A percentile compares a stretch with the other conserved stretches of the same genome.
phyloP scores from a whole-genome alignment of 2,888 invertebrate genomes.

The Malacosoma neustria region DNA sequence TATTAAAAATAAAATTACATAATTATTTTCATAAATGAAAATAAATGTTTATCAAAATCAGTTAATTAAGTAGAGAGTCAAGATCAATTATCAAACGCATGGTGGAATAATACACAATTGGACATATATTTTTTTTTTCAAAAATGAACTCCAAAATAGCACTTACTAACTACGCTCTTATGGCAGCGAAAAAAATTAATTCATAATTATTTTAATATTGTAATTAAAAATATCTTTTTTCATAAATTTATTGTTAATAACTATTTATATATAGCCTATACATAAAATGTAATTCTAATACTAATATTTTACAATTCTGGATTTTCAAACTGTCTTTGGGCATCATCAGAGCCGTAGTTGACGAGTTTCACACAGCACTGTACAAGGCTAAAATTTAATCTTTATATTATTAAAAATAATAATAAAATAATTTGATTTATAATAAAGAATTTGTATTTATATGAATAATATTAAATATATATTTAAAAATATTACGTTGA shows the following conservation, averaged over 20 bases:
- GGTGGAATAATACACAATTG: slow-evolving; percentile 1
- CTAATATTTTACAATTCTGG: slow-evolving; percentile 58
- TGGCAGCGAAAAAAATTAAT: slow-evolving; percentile 50
- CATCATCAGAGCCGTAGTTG: not conserved
- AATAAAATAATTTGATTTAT: too few relatives aligned
- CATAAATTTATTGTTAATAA: slow-evolving; percentile 37
- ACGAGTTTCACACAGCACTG: too few relatives aligned
- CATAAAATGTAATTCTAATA: slow-evolving; percentile 26
- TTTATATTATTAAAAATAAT: too few relatives aligned
- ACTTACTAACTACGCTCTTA: slow-evolving; percentile 41
- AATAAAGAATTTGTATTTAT: too few relatives aligned
- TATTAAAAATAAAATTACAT: too few relatives aligned
- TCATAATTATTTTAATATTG: slow-evolving; percentile 10
- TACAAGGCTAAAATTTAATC: too few relatives aligned
- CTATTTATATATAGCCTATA: slow-evolving; percentile 17
- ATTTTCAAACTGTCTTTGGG: slow-evolving; percentile 19
- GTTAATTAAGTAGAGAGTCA: too few relatives aligned
- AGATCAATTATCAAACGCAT: too few relatives aligned
- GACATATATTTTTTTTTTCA: slow-evolving; percentile 21
- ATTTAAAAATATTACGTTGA: too few relatives aligned
- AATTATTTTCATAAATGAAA: too few relatives aligned
- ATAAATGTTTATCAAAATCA: too few relatives aligned
- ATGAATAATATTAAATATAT: too few relatives aligned
- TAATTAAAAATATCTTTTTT: slow-evolving; percentile 63
- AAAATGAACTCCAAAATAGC: slow-evolving; percentile 35